Evolutionary conservation across 1,140 invertebrate genomes (phyloP).

Genomic region (Limonius californicus): DNA sequence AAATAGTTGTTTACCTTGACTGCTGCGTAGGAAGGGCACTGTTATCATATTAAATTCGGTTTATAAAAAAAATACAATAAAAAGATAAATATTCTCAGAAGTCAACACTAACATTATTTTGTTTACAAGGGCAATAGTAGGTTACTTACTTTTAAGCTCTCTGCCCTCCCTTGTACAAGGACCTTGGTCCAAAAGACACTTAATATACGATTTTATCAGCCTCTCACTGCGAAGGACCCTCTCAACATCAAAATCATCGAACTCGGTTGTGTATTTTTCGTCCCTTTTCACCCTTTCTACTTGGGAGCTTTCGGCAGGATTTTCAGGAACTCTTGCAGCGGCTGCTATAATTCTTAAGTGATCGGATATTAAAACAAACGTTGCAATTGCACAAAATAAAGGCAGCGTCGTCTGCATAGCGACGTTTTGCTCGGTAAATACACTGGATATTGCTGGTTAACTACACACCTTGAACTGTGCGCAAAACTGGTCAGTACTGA

Average conservation of each 20-base stretch:
- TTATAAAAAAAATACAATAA: too few relatives aligned
- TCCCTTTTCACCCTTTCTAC: not conserved
- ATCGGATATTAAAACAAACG: conserved; percentile 14
- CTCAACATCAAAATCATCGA: conserved; percentile 54
- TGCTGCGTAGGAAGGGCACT: too few relatives aligned
- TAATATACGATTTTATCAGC: conserved; percentile 51
- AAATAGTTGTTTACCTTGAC: too few relatives aligned
- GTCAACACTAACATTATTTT: too few relatives aligned
- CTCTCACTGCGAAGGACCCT: conserved; percentile 52
- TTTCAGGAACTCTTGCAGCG: too few relatives aligned
- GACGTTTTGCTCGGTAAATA: not conserved
- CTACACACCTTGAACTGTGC: not conserved
- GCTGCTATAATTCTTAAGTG: not conserved
- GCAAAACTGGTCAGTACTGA: conserved; percentile 4
- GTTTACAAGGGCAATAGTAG: too few relatives aligned
- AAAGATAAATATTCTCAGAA: too few relatives aligned
- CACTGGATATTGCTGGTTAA: not conserved
- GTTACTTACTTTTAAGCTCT: conserved; percentile 53
- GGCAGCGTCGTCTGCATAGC: not conserved
- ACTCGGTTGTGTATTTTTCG: conserved; percentile 51
- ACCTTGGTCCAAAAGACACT: conserved; percentile 53
- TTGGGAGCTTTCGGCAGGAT: not conserved
- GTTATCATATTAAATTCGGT: too few relatives aligned
- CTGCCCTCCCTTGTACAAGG: conserved; percentile 52
- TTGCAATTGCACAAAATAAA: not conserved